A percentile compares a stretch with the other conserved stretches of the same genome.
Evolutionary conservation across 2,113 vertebrate genomes (phyloP).

Genomic region (Cervus canadensis): DNA sequence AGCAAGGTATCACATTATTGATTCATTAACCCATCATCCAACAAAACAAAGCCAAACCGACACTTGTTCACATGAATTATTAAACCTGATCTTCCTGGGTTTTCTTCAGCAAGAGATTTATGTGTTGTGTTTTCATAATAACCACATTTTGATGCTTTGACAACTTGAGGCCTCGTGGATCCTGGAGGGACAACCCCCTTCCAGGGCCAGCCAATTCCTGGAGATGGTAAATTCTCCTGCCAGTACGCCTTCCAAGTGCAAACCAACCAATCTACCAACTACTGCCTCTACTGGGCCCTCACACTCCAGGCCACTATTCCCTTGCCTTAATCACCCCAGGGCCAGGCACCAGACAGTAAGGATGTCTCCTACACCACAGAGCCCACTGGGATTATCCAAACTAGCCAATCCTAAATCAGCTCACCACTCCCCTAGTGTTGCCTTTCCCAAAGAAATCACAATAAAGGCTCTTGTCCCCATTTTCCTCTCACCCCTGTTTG

Average conservation of each 20-base stretch:
- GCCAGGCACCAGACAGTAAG: not conserved
- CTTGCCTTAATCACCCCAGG: not conserved
- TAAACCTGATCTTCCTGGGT: not conserved
- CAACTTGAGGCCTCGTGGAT: not conserved
- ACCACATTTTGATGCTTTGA: not conserved
- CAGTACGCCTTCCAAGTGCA: not conserved
- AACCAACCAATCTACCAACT: not conserved
- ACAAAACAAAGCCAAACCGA: not conserved
- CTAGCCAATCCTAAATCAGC: not conserved
- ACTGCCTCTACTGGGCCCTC: too few relatives aligned
- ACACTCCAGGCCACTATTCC: not conserved
- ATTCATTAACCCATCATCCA: not conserved
- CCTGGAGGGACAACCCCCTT: not conserved
- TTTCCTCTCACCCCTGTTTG: rapidly evolving
- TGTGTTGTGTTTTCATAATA: not conserved
- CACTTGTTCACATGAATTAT: not conserved
- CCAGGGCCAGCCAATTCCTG: not conserved
- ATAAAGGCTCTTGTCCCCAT: not conserved
- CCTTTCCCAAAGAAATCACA: not conserved
- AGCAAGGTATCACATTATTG: not conserved
- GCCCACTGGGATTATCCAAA: not conserved
- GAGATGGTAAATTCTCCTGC: not conserved
- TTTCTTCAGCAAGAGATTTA: not conserved
- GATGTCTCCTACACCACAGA: not conserved
- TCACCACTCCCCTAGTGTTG: not conserved